These are phyloP conservation scores for Botia kubotai DNA, from an alignment of 2,797 vertebrate genomes.

Conservation along the genomic window DNA sequence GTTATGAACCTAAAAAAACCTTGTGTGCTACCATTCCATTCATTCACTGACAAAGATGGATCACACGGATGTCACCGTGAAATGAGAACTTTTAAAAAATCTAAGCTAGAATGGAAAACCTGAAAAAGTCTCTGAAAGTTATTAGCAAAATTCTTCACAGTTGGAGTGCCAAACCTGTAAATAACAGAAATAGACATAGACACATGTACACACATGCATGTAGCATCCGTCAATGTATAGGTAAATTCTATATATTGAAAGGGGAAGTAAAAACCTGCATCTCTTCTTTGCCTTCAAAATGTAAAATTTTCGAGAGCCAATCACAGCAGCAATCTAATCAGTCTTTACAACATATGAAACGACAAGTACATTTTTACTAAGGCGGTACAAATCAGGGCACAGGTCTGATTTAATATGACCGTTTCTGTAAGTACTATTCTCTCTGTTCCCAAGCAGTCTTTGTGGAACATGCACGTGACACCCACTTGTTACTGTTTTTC, in stretches of 20 bases:
- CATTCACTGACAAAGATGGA: not conserved
- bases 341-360: not conserved
- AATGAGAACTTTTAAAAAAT: constrained; percentile 1
- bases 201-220: not conserved
- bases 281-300: not conserved
- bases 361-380: not conserved
- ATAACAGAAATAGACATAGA: not conserved
- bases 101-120: not conserved
- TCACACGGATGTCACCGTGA: not conserved
- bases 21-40: constrained; percentile 8
- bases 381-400: not conserved
- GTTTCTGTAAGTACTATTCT: constrained; percentile 61
- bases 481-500: constrained; percentile 60
- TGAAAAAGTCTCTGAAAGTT: not conserved
- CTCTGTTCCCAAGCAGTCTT: not conserved
- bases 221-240: too few species aligned
- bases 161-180: not conserved
- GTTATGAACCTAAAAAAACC: constrained; percentile 2
- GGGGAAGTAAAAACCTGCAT: not conserved
- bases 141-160: not conserved
- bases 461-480: constrained; percentile 53
- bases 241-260: too few species aligned
- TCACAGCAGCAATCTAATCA: not conserved
- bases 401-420: constrained; percentile 15
- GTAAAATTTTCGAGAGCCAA: not conserved